Conservation (phyloP, 2,888 invertebrate species). For the Drosophila robusta region DNA sequence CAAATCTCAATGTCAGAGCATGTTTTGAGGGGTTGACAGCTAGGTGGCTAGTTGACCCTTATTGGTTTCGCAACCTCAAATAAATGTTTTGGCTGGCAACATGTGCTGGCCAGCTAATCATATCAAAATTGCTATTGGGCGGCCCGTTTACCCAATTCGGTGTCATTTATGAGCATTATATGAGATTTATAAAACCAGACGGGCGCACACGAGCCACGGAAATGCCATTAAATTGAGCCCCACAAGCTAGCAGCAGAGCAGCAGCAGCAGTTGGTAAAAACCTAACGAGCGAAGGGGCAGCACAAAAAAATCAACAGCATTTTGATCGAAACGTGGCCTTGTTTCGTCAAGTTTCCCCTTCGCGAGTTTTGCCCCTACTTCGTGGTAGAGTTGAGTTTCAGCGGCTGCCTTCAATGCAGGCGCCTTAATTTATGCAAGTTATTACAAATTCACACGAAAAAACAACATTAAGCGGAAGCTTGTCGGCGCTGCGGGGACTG, state of each 20-base stretch:
- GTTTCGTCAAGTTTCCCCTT: constrained; percentile 55
- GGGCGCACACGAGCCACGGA: constrained; percentile 33
- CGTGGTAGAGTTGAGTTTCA: constrained; percentile 52
- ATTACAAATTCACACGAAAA: constrained; percentile 80
- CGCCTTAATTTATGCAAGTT: constrained; percentile 78
- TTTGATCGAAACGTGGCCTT: constrained; percentile 39
- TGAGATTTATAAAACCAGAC: constrained; percentile 62
- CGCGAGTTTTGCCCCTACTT: not conserved
- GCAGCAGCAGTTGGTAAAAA: not conserved
- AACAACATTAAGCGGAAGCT: constrained; percentile 63
- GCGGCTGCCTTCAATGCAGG: constrained; percentile 35
- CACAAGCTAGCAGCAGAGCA: not conserved
- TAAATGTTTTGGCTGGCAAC: constrained; percentile 46
- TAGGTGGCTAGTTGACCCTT: constrained; percentile 51
- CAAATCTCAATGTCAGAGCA: constrained; percentile 13
- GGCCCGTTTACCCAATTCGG: constrained; percentile 44
- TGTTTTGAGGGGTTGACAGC: not conserved
- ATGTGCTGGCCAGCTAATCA: constrained; percentile 54
- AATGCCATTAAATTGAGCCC: constrained; percentile 33
- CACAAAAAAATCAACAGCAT: constrained; percentile 23
- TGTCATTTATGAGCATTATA: constrained; percentile 63
- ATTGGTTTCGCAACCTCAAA: constrained; percentile 59
- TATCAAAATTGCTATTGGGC: constrained; percentile 41
- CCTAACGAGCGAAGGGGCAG: not conserved
- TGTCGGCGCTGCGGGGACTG: not conserved